These are phyloP conservation scores for Poeciliopsis presidionis DNA, from an alignment of 2,797 vertebrate species.

Conservation along the genomic window DNA sequence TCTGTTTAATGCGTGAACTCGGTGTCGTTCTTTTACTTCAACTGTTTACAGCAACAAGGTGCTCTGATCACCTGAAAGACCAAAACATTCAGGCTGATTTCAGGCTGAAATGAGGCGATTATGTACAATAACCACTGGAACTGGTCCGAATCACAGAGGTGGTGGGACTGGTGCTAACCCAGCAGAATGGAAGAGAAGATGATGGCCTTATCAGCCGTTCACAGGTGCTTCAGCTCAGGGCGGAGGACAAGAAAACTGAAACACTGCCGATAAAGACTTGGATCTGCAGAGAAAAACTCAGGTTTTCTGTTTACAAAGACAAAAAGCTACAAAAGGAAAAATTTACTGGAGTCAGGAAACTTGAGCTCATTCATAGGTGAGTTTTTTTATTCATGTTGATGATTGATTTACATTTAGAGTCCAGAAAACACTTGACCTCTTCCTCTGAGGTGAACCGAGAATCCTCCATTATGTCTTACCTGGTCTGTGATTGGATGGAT, in stretches of 20 bases:
- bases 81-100: neutral
- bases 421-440: neutral
- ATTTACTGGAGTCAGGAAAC: neutral
- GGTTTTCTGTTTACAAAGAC: neutral
- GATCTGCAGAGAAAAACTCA: neutral
- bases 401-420: neutral
- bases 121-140: neutral
- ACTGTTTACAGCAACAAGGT: conserved; percentile 5
- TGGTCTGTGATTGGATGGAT: neutral
- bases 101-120: neutral
- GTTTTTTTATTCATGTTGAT: neutral
- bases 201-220: neutral
- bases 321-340: neutral
- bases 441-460: neutral
- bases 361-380: neutral
- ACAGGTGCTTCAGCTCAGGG: conserved; percentile 10
- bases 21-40: neutral
- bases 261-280: neutral
- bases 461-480: neutral
- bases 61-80: neutral
- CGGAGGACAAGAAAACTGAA: neutral
- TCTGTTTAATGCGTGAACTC: conserved; percentile 20
- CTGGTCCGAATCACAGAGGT: neutral
- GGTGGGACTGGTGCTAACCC: neutral
- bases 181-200: neutral